Evolutionary conservation across 2,797 vertebrate species (phyloP).

Genomic region (Streptopelia turtur): DNA sequence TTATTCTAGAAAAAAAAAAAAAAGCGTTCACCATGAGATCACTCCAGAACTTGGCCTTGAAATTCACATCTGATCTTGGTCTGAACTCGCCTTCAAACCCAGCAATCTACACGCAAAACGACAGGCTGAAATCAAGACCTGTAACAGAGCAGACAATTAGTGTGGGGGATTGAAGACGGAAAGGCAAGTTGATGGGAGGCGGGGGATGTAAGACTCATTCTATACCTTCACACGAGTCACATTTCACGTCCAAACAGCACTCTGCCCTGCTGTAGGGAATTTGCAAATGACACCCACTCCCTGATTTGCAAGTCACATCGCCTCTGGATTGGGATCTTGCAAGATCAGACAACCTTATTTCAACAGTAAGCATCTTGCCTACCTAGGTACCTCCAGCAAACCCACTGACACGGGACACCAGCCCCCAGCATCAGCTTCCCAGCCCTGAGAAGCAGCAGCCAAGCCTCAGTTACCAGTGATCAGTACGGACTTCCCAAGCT

Average conservation of each 20-base stretch:
- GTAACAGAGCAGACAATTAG: conserved; percentile 27
- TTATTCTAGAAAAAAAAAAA: not conserved
- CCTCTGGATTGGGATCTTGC: conserved; percentile 15
- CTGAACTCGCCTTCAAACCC: not conserved
- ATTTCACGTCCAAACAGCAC: not conserved
- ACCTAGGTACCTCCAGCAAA: fast-evolving
- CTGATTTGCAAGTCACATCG: conserved; percentile 60
- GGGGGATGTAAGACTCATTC: not conserved
- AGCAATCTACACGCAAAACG: not conserved
- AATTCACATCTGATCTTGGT: not conserved
- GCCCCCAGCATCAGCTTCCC: not conserved
- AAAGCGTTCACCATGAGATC: not conserved
- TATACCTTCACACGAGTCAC: not conserved
- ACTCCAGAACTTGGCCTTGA: conserved; percentile 1
- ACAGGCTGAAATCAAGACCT: conserved; percentile 28
- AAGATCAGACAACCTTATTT: conserved; percentile 2
- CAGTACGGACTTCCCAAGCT: not conserved
- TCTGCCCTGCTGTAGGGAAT: conserved; percentile 31
- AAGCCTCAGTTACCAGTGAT: not conserved
- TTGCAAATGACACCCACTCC: conserved; percentile 58
- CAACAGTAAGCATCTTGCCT: not conserved
- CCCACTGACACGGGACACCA: fast-evolving
- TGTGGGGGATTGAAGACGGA: not conserved
- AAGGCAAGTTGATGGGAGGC: not conserved
- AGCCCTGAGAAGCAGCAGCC: not conserved